A percentile compares a stretch with the other conserved stretches of the same genome.
Conservation (phyloP, 2,797 vertebrate species). For the Chelmon rostratus region DNA sequence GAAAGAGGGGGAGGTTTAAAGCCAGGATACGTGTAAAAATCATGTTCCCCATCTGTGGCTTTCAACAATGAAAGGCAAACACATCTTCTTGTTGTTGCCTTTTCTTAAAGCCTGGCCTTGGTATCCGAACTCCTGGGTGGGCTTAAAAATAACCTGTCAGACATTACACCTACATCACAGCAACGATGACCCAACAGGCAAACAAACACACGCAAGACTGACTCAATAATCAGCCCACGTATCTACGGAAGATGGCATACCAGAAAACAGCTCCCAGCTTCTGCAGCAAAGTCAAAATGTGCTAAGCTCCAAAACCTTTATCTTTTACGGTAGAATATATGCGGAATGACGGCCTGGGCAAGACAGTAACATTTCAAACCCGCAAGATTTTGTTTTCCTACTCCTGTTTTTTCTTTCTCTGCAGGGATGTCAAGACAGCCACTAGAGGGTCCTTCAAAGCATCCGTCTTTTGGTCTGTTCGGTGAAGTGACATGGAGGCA, state of each 20-base stretch:
- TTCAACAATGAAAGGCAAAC: slow-evolving; percentile 41
- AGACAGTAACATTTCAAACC: slow-evolving; percentile 33
- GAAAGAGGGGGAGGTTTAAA: slow-evolving; percentile 20
- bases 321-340: background rate
- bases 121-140: slow-evolving; percentile 40
- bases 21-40: slow-evolving; percentile 36
- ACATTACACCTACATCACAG: slow-evolving; percentile 68
- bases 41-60: slow-evolving; percentile 47
- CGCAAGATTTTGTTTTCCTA: background rate
- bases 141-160: slow-evolving; percentile 69
- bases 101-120: slow-evolving; percentile 30
- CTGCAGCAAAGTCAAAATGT: slow-evolving; percentile 24
- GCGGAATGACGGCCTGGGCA: background rate
- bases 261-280: slow-evolving; percentile 31
- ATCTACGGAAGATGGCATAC: slow-evolving; percentile 25
- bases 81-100: slow-evolving; percentile 20
- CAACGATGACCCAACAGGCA: slow-evolving; percentile 61
- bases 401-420: background rate
- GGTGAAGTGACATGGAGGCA: slow-evolving; percentile 25
- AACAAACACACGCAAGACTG: slow-evolving; percentile 61
- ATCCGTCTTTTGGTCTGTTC: slow-evolving; percentile 51
- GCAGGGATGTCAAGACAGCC: slow-evolving; percentile 5
- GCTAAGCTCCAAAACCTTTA: slow-evolving; percentile 14
- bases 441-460: slow-evolving; percentile 9
- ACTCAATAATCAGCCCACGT: slow-evolving; percentile 69